Evolutionary conservation across 2,113 vertebrate genomes (phyloP).

Genomic region (Indicator indicator): DNA sequence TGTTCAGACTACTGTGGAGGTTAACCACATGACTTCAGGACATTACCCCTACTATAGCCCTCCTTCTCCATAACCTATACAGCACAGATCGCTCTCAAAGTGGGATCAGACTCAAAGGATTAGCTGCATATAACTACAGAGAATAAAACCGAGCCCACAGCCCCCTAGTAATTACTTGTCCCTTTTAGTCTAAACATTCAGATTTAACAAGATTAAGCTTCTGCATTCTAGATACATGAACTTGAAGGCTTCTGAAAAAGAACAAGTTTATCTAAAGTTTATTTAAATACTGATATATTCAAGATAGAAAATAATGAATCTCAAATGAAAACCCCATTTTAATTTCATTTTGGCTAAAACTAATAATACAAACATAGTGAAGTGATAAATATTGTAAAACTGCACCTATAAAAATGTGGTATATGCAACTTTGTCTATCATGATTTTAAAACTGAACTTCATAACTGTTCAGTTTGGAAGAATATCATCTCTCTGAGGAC

Average conservation of each 20-base stretch:
- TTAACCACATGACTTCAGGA: neutral
- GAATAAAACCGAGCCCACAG: neutral
- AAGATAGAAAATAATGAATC: neutral
- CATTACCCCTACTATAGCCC: too few relatives aligned
- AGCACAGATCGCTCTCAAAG: neutral
- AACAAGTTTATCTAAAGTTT: neutral
- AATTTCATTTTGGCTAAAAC: neutral
- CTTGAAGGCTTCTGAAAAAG: neutral
- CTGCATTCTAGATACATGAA: neutral
- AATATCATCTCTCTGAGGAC: neutral
- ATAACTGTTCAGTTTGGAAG: neutral
- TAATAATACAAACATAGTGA: neutral
- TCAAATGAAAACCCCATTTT: neutral
- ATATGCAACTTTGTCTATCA: neutral
- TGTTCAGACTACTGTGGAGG: neutral
- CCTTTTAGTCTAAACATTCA: neutral
- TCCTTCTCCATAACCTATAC: rapidly evolving
- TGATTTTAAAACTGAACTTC: neutral
- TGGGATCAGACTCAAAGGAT: neutral
- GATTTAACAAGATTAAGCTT: neutral
- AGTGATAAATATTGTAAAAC: neutral
- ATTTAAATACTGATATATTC: neutral
- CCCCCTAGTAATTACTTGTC: neutral
- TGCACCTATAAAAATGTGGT: neutral
- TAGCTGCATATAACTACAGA: neutral